Conservation (phyloP, 2,888 invertebrate species). For the Scaptomyza reducta region DNA sequence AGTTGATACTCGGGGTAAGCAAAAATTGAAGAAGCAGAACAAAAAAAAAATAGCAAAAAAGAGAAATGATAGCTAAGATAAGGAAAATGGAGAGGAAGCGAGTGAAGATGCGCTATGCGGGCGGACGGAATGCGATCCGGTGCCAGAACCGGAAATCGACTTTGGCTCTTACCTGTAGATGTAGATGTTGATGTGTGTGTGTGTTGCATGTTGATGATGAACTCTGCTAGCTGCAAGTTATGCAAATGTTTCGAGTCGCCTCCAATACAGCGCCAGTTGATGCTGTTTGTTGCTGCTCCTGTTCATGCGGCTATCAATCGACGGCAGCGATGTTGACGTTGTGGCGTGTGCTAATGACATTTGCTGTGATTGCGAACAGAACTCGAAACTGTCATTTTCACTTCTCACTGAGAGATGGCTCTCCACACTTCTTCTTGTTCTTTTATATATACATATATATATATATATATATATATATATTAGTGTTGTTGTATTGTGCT, state of each 20-base stretch:
- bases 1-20: conserved; percentile 60
- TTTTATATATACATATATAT: no score
- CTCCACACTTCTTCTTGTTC: neutral
- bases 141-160: conserved; percentile 73
- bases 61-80: conserved; percentile 68
- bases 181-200: conserved; percentile 2
- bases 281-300: conserved; percentile 16
- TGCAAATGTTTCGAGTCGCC: conserved; percentile 64
- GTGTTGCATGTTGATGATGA: conserved; percentile 41
- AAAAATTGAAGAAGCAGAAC: conserved; percentile 8
- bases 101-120: conserved; percentile 9
- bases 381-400: conserved; percentile 73
- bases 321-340: conserved; percentile 34
- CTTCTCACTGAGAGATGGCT: conserved; percentile 11
- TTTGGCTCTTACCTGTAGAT: conserved; percentile 74
- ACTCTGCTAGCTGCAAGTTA: conserved; percentile 67
- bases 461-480: no score
- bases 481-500: conserved; percentile 8
- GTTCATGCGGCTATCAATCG: conserved; percentile 56
- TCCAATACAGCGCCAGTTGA: conserved; percentile 28
- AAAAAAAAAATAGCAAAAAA: conserved; percentile 62
- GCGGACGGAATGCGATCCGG: conserved; percentile 1
- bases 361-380: conserved; percentile 71
- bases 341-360: conserved; percentile 76
- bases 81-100: neutral